phyloP scores from a whole-genome alignment of 2,113 vertebrate genomes.

The Natator depressus region DNA sequence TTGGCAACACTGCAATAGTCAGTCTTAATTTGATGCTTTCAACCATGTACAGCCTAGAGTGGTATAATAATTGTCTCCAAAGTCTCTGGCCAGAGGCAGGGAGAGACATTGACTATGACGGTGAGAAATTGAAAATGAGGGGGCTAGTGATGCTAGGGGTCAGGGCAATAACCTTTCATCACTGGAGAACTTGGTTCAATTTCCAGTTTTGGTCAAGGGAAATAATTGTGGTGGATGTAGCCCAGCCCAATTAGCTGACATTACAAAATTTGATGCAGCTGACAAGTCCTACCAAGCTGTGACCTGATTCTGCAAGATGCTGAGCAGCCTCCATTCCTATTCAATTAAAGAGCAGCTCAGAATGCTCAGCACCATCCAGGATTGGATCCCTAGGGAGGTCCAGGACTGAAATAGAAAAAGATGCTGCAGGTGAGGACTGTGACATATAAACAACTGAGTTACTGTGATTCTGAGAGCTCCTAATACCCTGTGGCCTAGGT shows the following conservation, averaged over 20 bases:
- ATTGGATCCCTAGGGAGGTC: conserved; percentile 22
- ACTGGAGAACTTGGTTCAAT: neutral
- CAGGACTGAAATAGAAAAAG: conserved; percentile 34
- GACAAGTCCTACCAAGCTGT: conserved; percentile 6
- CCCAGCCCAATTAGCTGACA: conserved; percentile 23
- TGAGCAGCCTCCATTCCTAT: conserved; percentile 24
- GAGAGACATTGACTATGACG: neutral
- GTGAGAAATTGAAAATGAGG: neutral
- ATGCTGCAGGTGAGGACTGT: neutral
- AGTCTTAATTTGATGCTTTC: neutral
- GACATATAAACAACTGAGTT: neutral
- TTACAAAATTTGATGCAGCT: neutral
- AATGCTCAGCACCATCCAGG: conserved; percentile 11
- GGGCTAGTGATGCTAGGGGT: neutral
- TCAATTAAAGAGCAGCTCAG: conserved; percentile 41
- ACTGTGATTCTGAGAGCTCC: neutral
- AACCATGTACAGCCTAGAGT: neutral
- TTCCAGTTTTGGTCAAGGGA: neutral
- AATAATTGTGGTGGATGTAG: neutral
- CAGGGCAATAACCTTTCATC: neutral
- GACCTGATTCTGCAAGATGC: conserved; percentile 11
- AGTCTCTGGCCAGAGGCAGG: neutral
- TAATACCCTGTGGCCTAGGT: too few relatives aligned
- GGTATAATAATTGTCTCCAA: neutral
- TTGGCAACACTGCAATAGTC: neutral